phyloP scores from a whole-genome alignment of 2,888 invertebrate species.

The Cantharis rufa region DNA sequence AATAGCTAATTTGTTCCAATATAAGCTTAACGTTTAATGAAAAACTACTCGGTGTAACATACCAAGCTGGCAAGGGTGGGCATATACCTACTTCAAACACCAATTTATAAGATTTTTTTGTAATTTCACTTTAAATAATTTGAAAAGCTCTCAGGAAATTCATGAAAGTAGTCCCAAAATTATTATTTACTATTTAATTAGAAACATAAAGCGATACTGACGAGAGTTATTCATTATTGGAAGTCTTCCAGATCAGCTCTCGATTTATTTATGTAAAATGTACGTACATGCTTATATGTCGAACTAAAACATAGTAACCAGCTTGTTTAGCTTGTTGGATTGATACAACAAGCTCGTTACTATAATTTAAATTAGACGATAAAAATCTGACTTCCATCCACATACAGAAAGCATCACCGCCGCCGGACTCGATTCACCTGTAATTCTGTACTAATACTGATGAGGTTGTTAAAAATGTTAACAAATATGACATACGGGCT shows the following conservation, averaged over 20 bases:
- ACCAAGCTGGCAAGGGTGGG: too few species aligned
- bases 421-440: neutral
- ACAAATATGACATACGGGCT: neutral
- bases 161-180: too few species aligned
- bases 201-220: neutral
- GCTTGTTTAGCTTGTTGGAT: neutral
- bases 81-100: too few species aligned
- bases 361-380: neutral
- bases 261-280: neutral
- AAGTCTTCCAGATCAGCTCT: neutral
- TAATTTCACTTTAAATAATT: too few species aligned
- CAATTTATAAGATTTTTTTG: too few species aligned
- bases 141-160: too few species aligned
- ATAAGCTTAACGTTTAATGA: neutral
- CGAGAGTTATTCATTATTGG: neutral
- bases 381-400: neutral
- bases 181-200: neutral
- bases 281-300: neutral
- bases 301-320: neutral
- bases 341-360: neutral
- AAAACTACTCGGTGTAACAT: neutral
- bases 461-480: neutral
- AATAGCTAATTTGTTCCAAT: neutral
- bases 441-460: neutral
- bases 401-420: neutral